Evolutionary conservation across 2,888 invertebrate species (phyloP), one percentile per base, ranked within the genome.

Genomic region (Drosophila subquinaria): DNA sequence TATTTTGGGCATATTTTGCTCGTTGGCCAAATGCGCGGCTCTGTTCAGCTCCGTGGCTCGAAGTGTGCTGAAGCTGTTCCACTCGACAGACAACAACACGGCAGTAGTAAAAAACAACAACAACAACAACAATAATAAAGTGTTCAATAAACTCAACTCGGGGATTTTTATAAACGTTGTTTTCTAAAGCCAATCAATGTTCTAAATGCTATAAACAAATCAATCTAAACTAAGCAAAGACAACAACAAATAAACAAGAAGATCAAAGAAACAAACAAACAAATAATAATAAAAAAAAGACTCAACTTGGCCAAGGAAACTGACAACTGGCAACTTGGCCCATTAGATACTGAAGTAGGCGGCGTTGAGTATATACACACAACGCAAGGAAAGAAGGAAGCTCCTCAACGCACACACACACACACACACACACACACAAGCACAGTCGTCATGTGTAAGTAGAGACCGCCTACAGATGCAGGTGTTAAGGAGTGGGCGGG

Each of bases 101-200:
- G 63, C 45, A 38, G 55, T 30, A 63, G 8, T 17, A 55, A 23
- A 30, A 35, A 35, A 35, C 38, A 56, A 53, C 51, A 50, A n/a
- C 15, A 40, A 9, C 40, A 30, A 43, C 15, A 27, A 48, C 63
- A 6, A 36, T n/a, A 55, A 63, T 67, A 64, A 82, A 81, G 88
- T 86, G 80, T 80, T 86, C 86, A 89, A 45, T 36, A 57, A 57
- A 57, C 77, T 63, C 42, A 84, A 73, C 86, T 86, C 86, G 84
- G 88, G 89, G 89, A 89, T 60, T 66, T 72, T 51, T 20, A 30
- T 30, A 30, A 30, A 30, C 30, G 6, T 23, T 11, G 11, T 8
- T 55, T 13, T 42, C 6, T 42, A 43, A 53, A 36, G 52, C 36
- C 17, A 23, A 47, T 43, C 47, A 63, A 55, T 56, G 23, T 30